Evolutionary conservation across 2,797 vertebrate species (phyloP), one percentile per base, ranked within the genome.

Genomic region (Spea hammondii): DNA sequence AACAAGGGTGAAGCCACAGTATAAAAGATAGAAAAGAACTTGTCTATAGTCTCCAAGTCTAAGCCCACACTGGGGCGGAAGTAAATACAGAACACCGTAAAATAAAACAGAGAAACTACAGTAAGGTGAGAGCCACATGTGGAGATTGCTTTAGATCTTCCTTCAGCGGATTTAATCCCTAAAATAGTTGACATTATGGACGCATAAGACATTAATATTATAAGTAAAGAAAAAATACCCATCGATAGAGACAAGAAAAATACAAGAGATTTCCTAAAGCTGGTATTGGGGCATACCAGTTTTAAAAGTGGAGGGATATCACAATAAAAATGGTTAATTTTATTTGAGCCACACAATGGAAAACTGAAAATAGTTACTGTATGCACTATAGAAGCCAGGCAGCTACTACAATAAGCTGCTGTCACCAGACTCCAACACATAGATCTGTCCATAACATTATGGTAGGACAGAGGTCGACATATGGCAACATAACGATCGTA

Each of bases 71-170:
- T 68, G 55, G 86, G 85, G 4, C 77, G 81, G 32, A 87, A 74
- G 59, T 88, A 88, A 70, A 86, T 11, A 55, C 86, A 82, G 60
- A 77, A 84, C 3, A 87, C 83, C 32, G 83, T 59, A 44, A 85
- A 83, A 4, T 86, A 86, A 68, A 90, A 94, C 0, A 93, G 68
- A 49, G 76, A 74, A 32, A 86, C 85, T 8, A 88, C 78, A 7
- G 81, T 84, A n/a, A 86, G 85, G 60, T 87, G 86, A 65, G 86
- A 88, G 1, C 79, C 90, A 32, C 93, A 94, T 8, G 92, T 93
- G n/a, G 90, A 92, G 5, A 93, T 60, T 55, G 89, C 85, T 72
- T 93, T 94, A 1, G 84, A 13, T 9, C 79, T 84, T 0, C 90
- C 86, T 49, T 87, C 78, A 12, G 78, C 10, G 49, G 84, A 86